phyloP scores from a whole-genome alignment of 2,113 vertebrate genomes.

The Lampris megalopsis region DNA sequence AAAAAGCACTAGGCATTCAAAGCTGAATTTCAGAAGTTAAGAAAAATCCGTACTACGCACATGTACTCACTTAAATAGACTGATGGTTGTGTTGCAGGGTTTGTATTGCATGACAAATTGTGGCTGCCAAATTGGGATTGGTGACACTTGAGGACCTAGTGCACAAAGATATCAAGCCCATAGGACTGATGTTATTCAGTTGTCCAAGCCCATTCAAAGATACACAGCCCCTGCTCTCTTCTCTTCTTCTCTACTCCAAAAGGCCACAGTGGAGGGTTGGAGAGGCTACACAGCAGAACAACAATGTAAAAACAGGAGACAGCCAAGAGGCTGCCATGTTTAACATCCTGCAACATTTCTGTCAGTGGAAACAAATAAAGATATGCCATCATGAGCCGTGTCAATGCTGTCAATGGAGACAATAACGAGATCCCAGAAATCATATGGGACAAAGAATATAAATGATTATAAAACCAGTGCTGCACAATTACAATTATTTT shows the following conservation, averaged over 20 bases:
- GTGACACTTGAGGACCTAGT: neutral
- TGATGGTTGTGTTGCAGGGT: neutral
- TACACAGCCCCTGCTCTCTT: too few species aligned
- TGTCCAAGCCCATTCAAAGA: too few species aligned
- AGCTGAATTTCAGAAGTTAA: neutral
- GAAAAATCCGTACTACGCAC: neutral
- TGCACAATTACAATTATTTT: neutral
- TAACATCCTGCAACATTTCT: too few species aligned
- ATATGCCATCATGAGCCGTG: too few species aligned
- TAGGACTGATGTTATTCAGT: neutral
- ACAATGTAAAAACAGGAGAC: neutral
- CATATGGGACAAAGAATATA: too few species aligned
- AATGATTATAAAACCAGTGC: constrained; percentile 8
- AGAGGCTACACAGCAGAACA: too few species aligned
- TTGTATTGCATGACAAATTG: neutral
- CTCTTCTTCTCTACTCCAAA: too few species aligned
- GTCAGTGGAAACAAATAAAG: too few species aligned
- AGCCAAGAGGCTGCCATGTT: neutral
- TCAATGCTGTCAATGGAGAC: too few species aligned
- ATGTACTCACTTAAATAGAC: neutral
- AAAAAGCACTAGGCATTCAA: neutral
- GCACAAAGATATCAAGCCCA: neutral
- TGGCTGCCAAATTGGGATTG: neutral
- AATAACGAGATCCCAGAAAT: too few species aligned
- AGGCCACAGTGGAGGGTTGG: too few species aligned